Evolutionary conservation across 2,888 invertebrate genomes (phyloP).

Genomic region (Eurois occulta): DNA sequence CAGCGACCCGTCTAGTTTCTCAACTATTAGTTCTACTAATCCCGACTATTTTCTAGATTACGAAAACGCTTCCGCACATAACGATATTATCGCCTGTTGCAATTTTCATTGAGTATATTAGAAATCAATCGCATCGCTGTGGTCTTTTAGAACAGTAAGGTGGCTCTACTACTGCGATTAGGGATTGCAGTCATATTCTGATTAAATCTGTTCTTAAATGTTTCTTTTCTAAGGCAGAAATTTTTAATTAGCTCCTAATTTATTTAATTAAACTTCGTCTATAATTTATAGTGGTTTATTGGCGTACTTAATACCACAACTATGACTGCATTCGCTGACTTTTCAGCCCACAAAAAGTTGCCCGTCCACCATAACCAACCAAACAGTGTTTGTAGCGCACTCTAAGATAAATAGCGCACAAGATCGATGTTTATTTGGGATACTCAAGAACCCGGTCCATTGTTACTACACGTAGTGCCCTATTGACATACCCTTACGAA

Average conservation of each 20-base stretch:
- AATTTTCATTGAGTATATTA: no score
- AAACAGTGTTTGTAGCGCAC: constrained; percentile 75
- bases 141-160: background rate
- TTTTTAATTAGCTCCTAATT: no score
- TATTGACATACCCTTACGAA: constrained; percentile 78
- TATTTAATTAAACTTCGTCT: background rate
- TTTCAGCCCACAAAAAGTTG: constrained; percentile 21
- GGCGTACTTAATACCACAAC: background rate
- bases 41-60: no score
- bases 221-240: no score
- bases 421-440: constrained; percentile 86
- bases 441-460: constrained; percentile 76
- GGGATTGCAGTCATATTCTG: no score
- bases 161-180: no score
- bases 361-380: constrained; percentile 57
- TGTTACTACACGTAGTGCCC: constrained; percentile 75
- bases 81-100: no score
- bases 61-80: no score
- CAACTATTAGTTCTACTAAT: no score
- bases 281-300: background rate
- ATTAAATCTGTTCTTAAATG: no score
- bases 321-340: background rate
- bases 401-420: constrained; percentile 81
- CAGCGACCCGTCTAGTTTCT: background rate
- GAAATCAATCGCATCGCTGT: no score